These are phyloP conservation scores for Meteorus sp. DNA, from an alignment of 1,140 invertebrate genomes.

Conservation along the genomic window DNA sequence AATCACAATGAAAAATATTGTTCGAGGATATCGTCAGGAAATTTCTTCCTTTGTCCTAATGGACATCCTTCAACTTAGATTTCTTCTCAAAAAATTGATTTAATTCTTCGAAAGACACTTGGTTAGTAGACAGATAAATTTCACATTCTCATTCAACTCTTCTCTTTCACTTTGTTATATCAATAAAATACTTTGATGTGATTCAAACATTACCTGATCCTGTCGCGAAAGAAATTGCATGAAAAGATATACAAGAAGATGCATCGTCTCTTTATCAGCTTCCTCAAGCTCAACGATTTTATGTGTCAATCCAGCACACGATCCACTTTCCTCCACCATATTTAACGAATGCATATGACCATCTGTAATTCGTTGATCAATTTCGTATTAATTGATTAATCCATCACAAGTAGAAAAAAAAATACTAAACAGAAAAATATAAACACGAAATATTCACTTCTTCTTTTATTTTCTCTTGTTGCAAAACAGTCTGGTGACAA, in stretches of 20 bases:
- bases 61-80: too few species aligned
- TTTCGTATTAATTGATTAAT: conserved; percentile 1
- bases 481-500: too few species aligned
- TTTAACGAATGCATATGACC: conserved; percentile 76
- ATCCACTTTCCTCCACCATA: conserved; percentile 68
- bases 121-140: too few species aligned
- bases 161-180: conserved; percentile 37
- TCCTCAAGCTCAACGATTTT: conserved; percentile 92
- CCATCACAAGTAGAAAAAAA: neutral
- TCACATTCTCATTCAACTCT: too few species aligned
- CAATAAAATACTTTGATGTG: conserved; percentile 9
- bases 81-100: too few species aligned
- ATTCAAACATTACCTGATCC: conserved; percentile 62
- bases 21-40: neutral
- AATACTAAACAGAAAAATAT: too few species aligned
- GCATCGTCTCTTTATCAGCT: conserved; percentile 92
- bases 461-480: too few species aligned
- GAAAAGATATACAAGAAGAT: conserved; percentile 91
- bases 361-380: conserved; percentile 62
- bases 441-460: too few species aligned
- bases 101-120: too few species aligned
- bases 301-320: conserved; percentile 69
- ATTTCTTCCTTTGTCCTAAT: too few species aligned
- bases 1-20: conserved; percentile 14
- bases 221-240: conserved; percentile 90